Evolutionary conservation across 2,888 invertebrate genomes (phyloP).

Genomic region (Sclerodermus sp.): DNA sequence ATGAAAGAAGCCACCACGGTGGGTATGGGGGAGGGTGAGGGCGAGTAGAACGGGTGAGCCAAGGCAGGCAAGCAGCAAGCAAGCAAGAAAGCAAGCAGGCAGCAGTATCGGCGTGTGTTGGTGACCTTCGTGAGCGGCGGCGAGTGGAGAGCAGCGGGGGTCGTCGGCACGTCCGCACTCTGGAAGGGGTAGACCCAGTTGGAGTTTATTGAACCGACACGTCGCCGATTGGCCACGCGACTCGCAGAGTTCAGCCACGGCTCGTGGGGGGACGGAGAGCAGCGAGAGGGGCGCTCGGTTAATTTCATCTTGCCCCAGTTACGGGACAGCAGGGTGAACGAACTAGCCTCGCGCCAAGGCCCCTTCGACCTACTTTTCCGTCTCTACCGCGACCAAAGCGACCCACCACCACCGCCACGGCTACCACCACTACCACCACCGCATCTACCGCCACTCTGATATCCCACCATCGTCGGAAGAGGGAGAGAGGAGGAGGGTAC

Average conservation of each 20-base stretch:
- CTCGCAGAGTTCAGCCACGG: conserved; percentile 40
- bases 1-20: no score
- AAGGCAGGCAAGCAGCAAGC: no score
- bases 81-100: no score
- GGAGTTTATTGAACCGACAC: conserved; percentile 55
- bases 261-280: conserved; percentile 24
- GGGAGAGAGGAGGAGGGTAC: conserved; percentile 10
- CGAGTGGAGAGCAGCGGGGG: conserved; percentile 11
- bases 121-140: conserved; percentile 49
- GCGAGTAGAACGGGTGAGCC: no score
- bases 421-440: conserved; percentile 26
- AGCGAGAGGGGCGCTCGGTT: conserved; percentile 50
- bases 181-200: conserved; percentile 48
- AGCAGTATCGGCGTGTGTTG: conserved; percentile 28
- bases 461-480: conserved; percentile 1
- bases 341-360: conserved; percentile 63
- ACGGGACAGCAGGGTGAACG: conserved; percentile 64
- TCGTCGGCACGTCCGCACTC: conserved; percentile 4
- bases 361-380: conserved; percentile 55
- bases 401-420: not conserved
- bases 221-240: conserved; percentile 51
- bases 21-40: no score
- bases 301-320: conserved; percentile 70
- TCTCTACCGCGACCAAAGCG: conserved; percentile 14
- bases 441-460: not conserved